These are phyloP conservation scores for Dorcus parallelipipedus DNA, from an alignment of 2,888 invertebrate species.

Conservation along the genomic window DNA sequence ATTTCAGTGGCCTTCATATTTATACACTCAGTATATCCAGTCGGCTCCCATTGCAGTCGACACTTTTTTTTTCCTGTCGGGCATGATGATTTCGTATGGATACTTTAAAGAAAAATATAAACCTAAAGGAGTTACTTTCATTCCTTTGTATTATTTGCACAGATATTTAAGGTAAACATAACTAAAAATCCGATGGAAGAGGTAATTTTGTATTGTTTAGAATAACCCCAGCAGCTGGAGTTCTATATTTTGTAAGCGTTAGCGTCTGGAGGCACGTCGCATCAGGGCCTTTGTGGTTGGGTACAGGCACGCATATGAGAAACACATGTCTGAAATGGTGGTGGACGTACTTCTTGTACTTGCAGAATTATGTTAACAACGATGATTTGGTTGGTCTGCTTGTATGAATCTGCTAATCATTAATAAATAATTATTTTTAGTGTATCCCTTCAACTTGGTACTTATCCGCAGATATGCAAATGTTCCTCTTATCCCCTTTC, in stretches of 20 bases:
- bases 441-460: constrained; percentile 44
- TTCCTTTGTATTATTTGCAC: constrained; percentile 28
- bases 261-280: constrained; percentile 20
- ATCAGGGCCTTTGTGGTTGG: constrained; percentile 23
- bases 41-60: constrained; percentile 58
- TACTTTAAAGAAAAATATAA: constrained; percentile 11
- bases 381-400: constrained; percentile 7
- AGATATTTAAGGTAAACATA: constrained; percentile 43
- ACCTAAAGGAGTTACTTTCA: constrained; percentile 10
- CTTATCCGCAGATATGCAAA: constrained; percentile 43
- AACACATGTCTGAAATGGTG: constrained; percentile 21
- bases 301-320: constrained; percentile 1
- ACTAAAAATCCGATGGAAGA: no score
- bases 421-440: constrained; percentile 27
- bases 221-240: constrained; percentile 40
- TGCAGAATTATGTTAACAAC: constrained; percentile 25
- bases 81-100: constrained; percentile 54
- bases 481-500: constrained; percentile 40
- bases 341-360: constrained; percentile 23
- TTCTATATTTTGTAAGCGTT: constrained; percentile 22
- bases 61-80: constrained; percentile 63
- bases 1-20: constrained; percentile 41
- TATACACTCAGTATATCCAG: constrained; percentile 33
- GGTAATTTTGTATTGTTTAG: constrained; percentile 26
- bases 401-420: background rate